Evolutionary conservation across 2,888 invertebrate genomes (phyloP), one percentile per base, ranked within the genome.

Genomic region (Amblyjoppa proteus): DNA sequence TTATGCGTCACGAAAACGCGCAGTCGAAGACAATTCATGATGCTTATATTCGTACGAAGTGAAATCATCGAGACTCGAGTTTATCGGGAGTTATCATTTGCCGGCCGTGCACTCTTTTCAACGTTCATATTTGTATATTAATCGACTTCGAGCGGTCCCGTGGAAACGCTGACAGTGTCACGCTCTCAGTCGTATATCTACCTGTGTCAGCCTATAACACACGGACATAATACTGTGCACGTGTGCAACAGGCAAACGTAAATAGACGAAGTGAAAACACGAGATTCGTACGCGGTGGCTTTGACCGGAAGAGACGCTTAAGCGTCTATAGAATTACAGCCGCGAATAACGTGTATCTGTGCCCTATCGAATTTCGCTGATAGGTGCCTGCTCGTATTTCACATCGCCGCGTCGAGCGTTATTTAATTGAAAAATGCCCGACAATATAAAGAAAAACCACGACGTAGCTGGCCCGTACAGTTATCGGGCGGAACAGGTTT

Each of bases 181-280:
- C 41, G 38, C 20, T 34, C 71, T 16, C 11, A 64, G 31, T 58
- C 64, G 53, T 75, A 53, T 38, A 53, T 34, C 41, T 31, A 66
- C 51, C 20, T 64, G 41, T 20, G 66, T 20, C 3, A 31, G 25
- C 56, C 66, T 64, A 51, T 56, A 20, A 20, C 20, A 49, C 66
- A 75, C 25, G 25, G 11, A 1, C 68, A 77, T 58, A 45, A 85
- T 80, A 75, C 53, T 20, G 51, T 80, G 73, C 79, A 79, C 83
- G 71, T 83, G 87, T 87, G 87, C 87, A 88, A 88, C 87, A 88
- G 87, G 86, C 87, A 78, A 80, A 84, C 73, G 83, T 85, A 79
- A 77, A 84, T 86, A 86, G 68, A 75, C 28, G 74, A 79, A 75
- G 31, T 25, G 56, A 66, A 68, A 70, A 77, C 74, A 73, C 58